Evolutionary conservation across 1,140 invertebrate species (phyloP), one percentile per base, ranked within the genome.

Genomic region (Leguminivora glycinivorella): DNA sequence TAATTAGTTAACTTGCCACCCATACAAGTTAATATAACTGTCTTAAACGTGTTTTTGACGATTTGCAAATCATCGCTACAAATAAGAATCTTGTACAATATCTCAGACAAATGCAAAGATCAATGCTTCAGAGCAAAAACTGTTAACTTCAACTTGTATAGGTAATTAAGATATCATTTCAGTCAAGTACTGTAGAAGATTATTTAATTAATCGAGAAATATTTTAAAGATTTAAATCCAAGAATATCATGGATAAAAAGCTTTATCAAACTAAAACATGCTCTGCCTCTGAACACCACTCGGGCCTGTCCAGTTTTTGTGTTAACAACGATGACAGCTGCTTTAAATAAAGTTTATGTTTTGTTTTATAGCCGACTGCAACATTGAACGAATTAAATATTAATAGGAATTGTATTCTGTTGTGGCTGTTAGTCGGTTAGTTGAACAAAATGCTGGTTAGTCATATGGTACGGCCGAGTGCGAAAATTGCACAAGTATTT

Each of bases 391-490:
- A 63, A 63, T 63, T 63, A 58, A 78, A 77, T 85, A 82, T 83
- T 78, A 80, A 83, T 77, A 75, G 76, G 75, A 78, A 79, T 84
- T 81, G 80, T 78, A 85, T 85, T 79, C 75, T 75, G 69, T 70
- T 67, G 80, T 82, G n/a, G n/a, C n/a, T 81, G 81, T 83, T 80
- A 83, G 81, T 88, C 79, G 81, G 81, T 90, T 87, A 88, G 78
- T 75, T 78, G 84, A 86, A 88, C 87, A 88, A 88, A 88, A 87
- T 80, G 80, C 70, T 70, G 81, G 76, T 88, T 90, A 89, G 87
- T 89, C 87, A 89, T 85, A 89, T 84, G 78, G 72, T 63, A 29
- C 26, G 25, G 26, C 58, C 4, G 58, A 52, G 19, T 22, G 47
- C 47, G 19, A 52, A 22, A 52, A 52, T 52, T 52, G 43, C 6